Base-by-base conservation (phyloP, 2,888 invertebrate genomes). In the Coelogynopora nodosa region DNA sequence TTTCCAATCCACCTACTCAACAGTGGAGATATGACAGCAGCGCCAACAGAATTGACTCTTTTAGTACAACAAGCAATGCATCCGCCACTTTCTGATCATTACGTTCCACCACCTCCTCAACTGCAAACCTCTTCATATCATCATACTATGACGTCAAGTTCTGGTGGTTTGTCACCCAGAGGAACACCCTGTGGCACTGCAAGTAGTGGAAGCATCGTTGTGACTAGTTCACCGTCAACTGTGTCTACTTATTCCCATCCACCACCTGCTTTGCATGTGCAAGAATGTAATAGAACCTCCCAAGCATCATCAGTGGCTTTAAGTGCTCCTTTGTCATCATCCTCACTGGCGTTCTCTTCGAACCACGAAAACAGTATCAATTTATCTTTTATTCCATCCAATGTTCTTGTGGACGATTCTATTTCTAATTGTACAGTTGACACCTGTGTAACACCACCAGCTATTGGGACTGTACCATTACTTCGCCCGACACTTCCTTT, bases 21-120 rank as follows among this genome's bases (percentile, higher is more conserved):
- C 30, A 67, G 67, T 23, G 67, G 85, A 67, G 85, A 85, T 67
- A 85, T 85, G 67, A 85, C 85, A 23, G 85, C 85, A 13, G 85
- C 85, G 2, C 85, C 85, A 1, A 85, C 67, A 27, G 67, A 85
- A 67, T 67, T 85, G 28, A 85, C 85, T 0, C 67, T 85, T 67
- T 67, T 85, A 18, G 85, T 85, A 18, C 85, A 85, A 67, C 29
- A 85, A 74, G 85, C 74, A 28, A 26, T 85, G 31, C 85, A 67
- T 29, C 67, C 85, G 27, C 85, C 67, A 28, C 28, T 85, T 18
- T 27, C 85, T 67, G 85, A 85, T 67, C 30, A 49, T 30, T 30
- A 28, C 29, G 74, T 85, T 81, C 74, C 74, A 23, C 67, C 85
- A 74, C 30, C 85, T 0, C 67, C 84, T 2, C 74, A 74, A 13